Conservation (phyloP, 2,113 vertebrate species). For the Lagopus leucura region DNA sequence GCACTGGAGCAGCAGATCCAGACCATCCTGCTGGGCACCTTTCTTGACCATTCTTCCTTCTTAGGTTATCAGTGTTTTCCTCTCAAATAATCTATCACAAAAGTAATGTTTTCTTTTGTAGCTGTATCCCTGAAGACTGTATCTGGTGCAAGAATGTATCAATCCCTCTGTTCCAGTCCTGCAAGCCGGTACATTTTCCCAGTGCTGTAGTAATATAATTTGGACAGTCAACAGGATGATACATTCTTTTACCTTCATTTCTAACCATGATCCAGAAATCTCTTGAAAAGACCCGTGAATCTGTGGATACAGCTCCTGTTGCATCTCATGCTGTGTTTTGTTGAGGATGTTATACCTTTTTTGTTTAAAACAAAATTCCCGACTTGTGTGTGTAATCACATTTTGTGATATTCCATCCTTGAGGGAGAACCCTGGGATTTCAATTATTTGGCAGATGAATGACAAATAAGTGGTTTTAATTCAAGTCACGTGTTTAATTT, state of each 20-base stretch:
- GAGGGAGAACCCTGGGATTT: neutral
- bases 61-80: neutral
- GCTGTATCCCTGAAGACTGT: neutral
- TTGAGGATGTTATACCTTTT: neutral
- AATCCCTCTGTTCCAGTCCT: neutral
- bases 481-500: neutral
- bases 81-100: neutral
- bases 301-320: rapidly evolving
- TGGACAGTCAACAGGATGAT: neutral
- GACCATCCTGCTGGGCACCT: neutral
- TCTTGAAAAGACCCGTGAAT: neutral
- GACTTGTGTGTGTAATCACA: neutral
- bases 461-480: neutral
- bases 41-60: neutral
- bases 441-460: neutral
- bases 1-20: rapidly evolving
- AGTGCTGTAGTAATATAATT: neutral
- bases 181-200: neutral
- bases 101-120: neutral
- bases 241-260: neutral
- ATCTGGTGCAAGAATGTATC: neutral
- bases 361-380: neutral
- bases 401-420: neutral
- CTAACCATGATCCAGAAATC: neutral
- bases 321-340: neutral